Conservation (phyloP, 2,113 vertebrate species). For the Notothenia coriiceps region DNA sequence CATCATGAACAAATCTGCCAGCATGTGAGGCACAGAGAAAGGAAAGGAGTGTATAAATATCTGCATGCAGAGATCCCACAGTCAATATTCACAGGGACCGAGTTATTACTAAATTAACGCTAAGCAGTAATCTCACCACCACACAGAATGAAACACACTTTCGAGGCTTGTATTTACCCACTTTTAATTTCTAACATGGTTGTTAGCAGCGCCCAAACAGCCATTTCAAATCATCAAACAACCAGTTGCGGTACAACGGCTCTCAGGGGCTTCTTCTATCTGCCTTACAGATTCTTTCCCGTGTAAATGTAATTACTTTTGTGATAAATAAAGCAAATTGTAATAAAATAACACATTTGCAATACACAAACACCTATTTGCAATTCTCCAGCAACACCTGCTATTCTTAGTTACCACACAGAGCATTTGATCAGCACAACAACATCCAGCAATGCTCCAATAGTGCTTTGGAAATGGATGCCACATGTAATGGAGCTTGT, state of each 20-base stretch:
- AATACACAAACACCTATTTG: slow-evolving; percentile 28
- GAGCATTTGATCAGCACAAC: slow-evolving; percentile 51
- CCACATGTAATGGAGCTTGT: slow-evolving; percentile 66
- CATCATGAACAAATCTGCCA: slow-evolving; percentile 20
- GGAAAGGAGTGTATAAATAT: not conserved
- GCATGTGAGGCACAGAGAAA: not conserved
- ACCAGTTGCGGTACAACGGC: slow-evolving; percentile 5
- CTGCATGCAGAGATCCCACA: not conserved
- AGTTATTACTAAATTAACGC: slow-evolving; percentile 23
- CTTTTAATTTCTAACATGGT: slow-evolving; percentile 47
- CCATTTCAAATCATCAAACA: slow-evolving; percentile 50
- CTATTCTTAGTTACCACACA: slow-evolving; percentile 44
- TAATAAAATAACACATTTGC: slow-evolving; percentile 36
- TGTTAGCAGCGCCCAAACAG: slow-evolving; percentile 48
- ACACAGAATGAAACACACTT: slow-evolving; percentile 46
- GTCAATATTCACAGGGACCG: slow-evolving; percentile 14
- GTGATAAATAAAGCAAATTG: slow-evolving; percentile 44
- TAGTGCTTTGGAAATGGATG: slow-evolving; percentile 62
- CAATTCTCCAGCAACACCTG: slow-evolving; percentile 23
- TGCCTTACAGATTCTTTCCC: slow-evolving; percentile 31
- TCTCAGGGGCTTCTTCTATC: slow-evolving; percentile 24
- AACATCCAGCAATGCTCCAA: slow-evolving; percentile 45
- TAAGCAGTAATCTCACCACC: not conserved
- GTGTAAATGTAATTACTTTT: slow-evolving; percentile 38
- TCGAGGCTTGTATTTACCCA: slow-evolving; percentile 49